Percentiles rank a stretch among this genome's conserved stretches.
Conservation (phyloP, 2,888 invertebrate genomes). For the Drosophila lutescens region DNA sequence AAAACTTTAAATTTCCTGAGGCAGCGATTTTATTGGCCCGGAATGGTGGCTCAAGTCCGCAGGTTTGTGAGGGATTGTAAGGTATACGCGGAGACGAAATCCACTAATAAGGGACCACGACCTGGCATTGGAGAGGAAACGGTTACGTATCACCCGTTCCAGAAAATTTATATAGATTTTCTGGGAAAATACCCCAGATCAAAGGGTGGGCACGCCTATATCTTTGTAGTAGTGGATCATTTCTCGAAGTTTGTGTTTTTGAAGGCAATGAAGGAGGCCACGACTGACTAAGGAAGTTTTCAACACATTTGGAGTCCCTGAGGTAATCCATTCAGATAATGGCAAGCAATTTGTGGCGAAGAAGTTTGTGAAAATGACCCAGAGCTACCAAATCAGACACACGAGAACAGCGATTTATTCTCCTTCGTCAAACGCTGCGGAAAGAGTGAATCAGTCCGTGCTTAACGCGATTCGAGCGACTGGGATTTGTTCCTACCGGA, state of each 20-base stretch:
- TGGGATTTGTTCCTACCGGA: not conserved
- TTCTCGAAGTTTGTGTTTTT: not conserved
- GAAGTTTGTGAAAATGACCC: not conserved
- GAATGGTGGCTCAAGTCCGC: too few relatives aligned
- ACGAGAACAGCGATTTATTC: slow-evolving; percentile 7
- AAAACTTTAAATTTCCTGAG: too few relatives aligned
- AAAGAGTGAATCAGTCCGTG: not conserved
- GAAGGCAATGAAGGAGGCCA: not conserved
- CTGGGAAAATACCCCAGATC: too few relatives aligned
- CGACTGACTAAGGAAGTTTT: not conserved
- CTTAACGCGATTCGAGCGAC: not conserved
- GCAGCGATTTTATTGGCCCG: too few relatives aligned
- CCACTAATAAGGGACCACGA: too few relatives aligned
- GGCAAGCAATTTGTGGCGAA: slow-evolving; percentile 15
- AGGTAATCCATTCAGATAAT: slow-evolving; percentile 1
- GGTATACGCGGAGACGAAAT: too few relatives aligned
- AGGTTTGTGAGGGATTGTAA: too few relatives aligned
- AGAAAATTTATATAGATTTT: too few relatives aligned
- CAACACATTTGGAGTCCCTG: slow-evolving; percentile 1
- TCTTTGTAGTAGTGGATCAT: not conserved
- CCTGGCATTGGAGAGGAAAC: too few relatives aligned
- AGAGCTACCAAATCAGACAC: not conserved
- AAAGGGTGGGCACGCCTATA: too few relatives aligned
- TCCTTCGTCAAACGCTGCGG: not conserved
- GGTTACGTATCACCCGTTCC: too few relatives aligned